phyloP scores from a whole-genome alignment of 2,113 vertebrate genomes.

The Callipepla squamata region DNA sequence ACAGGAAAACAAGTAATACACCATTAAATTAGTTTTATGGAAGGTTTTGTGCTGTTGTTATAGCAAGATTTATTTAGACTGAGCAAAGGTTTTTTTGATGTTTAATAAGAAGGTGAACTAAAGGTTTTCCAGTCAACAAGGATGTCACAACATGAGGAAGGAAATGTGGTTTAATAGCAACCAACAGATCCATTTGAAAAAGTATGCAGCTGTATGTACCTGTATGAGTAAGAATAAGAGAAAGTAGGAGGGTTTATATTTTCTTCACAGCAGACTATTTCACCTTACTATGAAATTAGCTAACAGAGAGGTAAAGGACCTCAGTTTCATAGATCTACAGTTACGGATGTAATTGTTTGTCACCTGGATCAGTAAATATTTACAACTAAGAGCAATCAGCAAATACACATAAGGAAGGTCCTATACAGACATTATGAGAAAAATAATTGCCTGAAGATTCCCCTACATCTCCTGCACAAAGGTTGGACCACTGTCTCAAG shows the following conservation, averaged over 20 bases:
- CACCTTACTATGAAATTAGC: neutral
- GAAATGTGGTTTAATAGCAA: neutral
- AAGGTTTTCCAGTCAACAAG: neutral
- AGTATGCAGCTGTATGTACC: neutral
- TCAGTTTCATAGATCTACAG: neutral
- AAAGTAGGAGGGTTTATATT: neutral
- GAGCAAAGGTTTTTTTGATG: neutral
- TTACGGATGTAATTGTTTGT: neutral
- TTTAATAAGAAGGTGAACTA: neutral
- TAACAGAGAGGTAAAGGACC: neutral
- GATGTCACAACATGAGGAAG: neutral
- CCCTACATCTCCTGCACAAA: neutral
- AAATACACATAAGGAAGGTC: neutral
- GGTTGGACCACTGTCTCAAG: neutral
- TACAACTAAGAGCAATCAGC: neutral
- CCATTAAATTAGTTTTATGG: neutral
- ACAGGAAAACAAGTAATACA: neutral
- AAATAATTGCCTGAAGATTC: neutral
- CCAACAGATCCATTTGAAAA: neutral
- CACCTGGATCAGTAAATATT: neutral
- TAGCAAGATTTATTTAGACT: neutral
- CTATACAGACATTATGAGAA: neutral
- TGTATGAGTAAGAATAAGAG: neutral
- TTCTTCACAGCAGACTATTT: neutral
- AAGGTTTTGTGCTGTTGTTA: neutral